Evolutionary conservation across 1,140 invertebrate species (phyloP), one percentile per base, ranked within the genome.

Genomic region (Drosophila triauraria): DNA sequence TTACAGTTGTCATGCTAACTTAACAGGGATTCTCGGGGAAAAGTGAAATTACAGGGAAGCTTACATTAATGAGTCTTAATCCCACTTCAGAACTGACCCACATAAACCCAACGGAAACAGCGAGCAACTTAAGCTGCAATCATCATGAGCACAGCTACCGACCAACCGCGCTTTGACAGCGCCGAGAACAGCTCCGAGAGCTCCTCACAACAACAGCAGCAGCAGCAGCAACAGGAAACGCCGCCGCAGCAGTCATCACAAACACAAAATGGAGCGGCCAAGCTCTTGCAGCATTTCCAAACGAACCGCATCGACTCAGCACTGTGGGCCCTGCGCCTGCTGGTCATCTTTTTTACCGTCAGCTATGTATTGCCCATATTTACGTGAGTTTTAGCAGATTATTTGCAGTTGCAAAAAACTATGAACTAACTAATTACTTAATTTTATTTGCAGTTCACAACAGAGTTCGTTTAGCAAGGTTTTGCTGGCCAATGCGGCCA

Each of bases 381-480:
- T 93, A 97, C 97, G 97, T 98, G 94, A 75, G 65, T 78, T 64
- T 46, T 30, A 15, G 4, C 2, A n/a, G 40, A 25, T 8, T 30
- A 0, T 50, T 27, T 25, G 3, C 7, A 40, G 23, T 10, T 9
- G 7, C 0, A 4, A 6, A 8, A 1, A 3, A 0, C 6, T 2
- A 9, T n/a, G 32, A 38, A 47, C 23, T 27, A 23, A 48, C 3
- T 40, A 30, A 38, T 42, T 42, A 15, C 84, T 70, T 30, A 30
- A 6, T 30, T 6, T 30, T 30, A 15, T 25, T 30, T 27, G 1
- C 91, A 97, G 96, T 79, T 96, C 96, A 93, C 95, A 97, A 32
- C 95, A 96, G 74, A 97, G 96, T 93, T 95, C 96, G 46, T 99
- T 99, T 93, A 97, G 98, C 93, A 97, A 98, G 94, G 97, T 97